phyloP scores from a whole-genome alignment of 2,113 vertebrate genomes.

The Myxocyprinus asiaticus region DNA sequence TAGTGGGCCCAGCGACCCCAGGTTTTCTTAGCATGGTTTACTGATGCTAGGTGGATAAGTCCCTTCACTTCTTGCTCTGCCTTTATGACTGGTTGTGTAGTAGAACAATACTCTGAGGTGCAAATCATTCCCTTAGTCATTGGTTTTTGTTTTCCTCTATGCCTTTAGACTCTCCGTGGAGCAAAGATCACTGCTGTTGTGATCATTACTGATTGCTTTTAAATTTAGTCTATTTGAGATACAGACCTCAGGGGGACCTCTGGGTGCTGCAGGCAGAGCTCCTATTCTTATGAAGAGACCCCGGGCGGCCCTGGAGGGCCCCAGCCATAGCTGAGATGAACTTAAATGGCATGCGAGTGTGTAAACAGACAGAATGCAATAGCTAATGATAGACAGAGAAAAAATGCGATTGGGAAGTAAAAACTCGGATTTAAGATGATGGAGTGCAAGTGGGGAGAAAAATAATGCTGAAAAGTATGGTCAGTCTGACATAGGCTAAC shows the following conservation, averaged over 20 bases:
- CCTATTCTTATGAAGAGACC: slow-evolving; percentile 39
- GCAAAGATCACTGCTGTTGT: slow-evolving; percentile 1
- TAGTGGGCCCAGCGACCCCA: too few relatives aligned
- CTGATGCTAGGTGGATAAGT: neutral
- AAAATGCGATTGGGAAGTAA: neutral
- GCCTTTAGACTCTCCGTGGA: slow-evolving; percentile 12
- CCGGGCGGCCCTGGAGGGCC: slow-evolving; percentile 13
- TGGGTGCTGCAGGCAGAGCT: slow-evolving; percentile 6
- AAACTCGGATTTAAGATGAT: slow-evolving; percentile 28
- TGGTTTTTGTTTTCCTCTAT: neutral
- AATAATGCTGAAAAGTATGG: slow-evolving; percentile 6
- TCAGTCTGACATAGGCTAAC: neutral
- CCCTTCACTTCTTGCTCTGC: neutral
- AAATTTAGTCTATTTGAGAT: neutral
- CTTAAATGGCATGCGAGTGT: neutral
- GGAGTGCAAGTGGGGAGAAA: neutral
- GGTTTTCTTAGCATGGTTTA: neutral
- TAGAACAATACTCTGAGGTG: neutral
- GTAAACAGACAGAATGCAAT: neutral
- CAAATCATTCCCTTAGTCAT: slow-evolving; percentile 13
- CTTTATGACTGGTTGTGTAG: neutral
- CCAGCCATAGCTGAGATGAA: neutral
- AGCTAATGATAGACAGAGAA: neutral
- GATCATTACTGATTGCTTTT: slow-evolving; percentile 37
- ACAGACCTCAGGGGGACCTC: neutral